phyloP scores from a whole-genome alignment of 2,888 invertebrate species.

The Aricia artaxerxes region DNA sequence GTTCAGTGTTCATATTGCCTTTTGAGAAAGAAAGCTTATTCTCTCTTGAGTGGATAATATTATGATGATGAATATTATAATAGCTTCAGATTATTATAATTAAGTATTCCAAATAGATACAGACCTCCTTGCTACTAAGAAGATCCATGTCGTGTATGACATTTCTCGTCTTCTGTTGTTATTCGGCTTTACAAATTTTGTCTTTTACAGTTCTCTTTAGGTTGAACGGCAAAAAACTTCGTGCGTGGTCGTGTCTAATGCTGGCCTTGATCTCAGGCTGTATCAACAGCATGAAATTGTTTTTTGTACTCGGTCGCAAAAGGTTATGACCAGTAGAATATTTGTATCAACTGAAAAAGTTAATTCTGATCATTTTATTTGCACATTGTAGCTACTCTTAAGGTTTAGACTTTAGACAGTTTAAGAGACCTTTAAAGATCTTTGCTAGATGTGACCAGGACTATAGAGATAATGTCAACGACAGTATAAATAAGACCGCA shows the following conservation, averaged over 20 bases:
- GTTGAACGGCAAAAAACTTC: neutral
- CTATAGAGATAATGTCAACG: neutral
- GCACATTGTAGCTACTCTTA: neutral
- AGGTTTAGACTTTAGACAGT: neutral
- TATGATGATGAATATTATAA: neutral
- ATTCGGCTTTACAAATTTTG: no score
- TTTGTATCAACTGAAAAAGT: neutral
- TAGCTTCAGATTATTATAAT: neutral
- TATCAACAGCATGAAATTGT: neutral
- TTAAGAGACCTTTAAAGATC: neutral
- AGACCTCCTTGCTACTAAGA: neutral
- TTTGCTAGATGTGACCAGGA: neutral
- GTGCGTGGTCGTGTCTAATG: neutral
- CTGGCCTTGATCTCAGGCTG: slow-evolving; percentile 8
- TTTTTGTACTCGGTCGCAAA: neutral
- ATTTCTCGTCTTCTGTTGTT: no score
- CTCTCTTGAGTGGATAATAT: neutral
- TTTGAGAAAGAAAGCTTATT: slow-evolving; percentile 1
- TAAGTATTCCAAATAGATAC: neutral
- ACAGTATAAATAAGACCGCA: slow-evolving; percentile 1
- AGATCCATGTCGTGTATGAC: no score
- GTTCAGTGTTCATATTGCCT: slow-evolving; percentile 2
- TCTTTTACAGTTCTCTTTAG: neutral
- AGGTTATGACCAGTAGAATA: neutral
- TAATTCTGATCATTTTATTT: neutral